phyloP scores from a whole-genome alignment of 2,797 vertebrate genomes.

The Ispidina lecontei region DNA sequence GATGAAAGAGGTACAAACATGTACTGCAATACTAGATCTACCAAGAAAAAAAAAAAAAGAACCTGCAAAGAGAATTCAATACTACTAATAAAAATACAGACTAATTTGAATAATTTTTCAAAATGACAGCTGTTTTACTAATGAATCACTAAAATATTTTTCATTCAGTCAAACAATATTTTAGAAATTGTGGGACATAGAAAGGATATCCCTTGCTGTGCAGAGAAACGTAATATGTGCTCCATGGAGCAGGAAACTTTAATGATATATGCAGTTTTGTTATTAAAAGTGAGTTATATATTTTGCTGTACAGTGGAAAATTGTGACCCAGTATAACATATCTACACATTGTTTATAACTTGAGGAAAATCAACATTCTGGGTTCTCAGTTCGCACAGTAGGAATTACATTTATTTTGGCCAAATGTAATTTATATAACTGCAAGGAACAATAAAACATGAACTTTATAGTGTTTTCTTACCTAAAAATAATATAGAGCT shows the following conservation, averaged over 20 bases:
- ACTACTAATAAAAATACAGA: slow-evolving; percentile 56
- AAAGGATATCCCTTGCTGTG: slow-evolving; percentile 83
- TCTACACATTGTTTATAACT: slow-evolving; percentile 86
- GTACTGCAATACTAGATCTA: not conserved
- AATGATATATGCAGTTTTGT: slow-evolving; percentile 84
- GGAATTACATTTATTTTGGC: slow-evolving; percentile 86
- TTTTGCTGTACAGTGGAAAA: slow-evolving; percentile 85
- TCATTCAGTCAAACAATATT: slow-evolving; percentile 78
- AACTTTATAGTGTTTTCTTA: slow-evolving; percentile 85
- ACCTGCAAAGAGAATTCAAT: not conserved
- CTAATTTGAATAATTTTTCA: slow-evolving; percentile 71
- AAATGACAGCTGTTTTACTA: slow-evolving; percentile 71
- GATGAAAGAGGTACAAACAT: not conserved
- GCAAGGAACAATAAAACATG: slow-evolving; percentile 86
- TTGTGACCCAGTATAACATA: slow-evolving; percentile 84
- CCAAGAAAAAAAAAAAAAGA: not conserved
- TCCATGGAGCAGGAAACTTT: slow-evolving; percentile 78
- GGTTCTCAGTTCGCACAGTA: slow-evolving; percentile 85
- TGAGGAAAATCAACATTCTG: slow-evolving; percentile 87
- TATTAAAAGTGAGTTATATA: slow-evolving; percentile 86
- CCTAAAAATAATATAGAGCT: slow-evolving; percentile 86
- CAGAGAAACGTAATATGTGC: slow-evolving; percentile 77
- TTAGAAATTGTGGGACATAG: slow-evolving; percentile 78
- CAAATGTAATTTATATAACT: slow-evolving; percentile 88
- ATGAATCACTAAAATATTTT: slow-evolving; percentile 79